Evolutionary conservation across 2,113 vertebrate genomes (phyloP).

Genomic region (Australoheros scitulus): DNA sequence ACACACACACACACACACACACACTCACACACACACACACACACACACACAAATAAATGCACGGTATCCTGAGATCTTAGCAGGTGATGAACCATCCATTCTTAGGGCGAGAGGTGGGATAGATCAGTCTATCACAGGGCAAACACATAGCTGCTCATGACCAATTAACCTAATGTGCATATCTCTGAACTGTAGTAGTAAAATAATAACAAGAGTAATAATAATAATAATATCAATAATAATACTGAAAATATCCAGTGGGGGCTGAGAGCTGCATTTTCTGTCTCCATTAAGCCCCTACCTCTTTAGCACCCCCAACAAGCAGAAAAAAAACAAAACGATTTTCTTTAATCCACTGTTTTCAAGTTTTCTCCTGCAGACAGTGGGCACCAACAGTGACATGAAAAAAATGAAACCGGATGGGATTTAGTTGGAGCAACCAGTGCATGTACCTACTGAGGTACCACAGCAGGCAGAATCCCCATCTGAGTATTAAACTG

Average conservation of each 20-base stretch:
- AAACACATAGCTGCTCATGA: not conserved
- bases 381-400: not conserved
- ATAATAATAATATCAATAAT: not conserved
- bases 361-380: not conserved
- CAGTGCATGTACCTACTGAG: conserved; percentile 13
- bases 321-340: not conserved
- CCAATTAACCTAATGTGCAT: not conserved
- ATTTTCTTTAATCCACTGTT: not conserved
- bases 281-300: not conserved
- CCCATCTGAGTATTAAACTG: conserved; percentile 38
- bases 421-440: not conserved
- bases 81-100: not conserved
- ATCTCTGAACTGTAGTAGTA: not conserved
- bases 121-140: not conserved
- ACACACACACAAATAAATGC: not conserved
- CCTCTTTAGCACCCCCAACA: not conserved
- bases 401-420: conserved; percentile 1
- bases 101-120: not conserved
- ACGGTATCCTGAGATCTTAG: not conserved
- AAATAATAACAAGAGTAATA: not conserved
- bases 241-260: not conserved
- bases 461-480: conserved; percentile 25
- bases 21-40: no score
- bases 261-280: not conserved
- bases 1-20: not conserved